Base-by-base conservation (phyloP, 2,113 vertebrate species). In the Poeciliopsis occidentalis region DNA sequence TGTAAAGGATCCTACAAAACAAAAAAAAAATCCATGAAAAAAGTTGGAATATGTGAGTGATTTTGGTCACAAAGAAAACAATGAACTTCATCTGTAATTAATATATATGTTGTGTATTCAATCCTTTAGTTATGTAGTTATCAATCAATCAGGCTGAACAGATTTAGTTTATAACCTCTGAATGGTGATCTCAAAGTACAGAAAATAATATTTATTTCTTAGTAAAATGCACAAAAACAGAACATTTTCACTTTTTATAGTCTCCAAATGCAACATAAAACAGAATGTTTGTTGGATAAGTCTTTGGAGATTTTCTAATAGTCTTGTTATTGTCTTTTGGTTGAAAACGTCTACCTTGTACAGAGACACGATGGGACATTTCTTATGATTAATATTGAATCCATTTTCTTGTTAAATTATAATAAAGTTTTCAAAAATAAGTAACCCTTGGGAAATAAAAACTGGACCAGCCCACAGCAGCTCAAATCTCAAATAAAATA, bases 1-100 rank as follows among this genome's bases (percentile, higher is more conserved):
- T 19, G 64, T 73, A 60, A 69, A 68, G 57, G 51, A 37, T 78
- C 39, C 67, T 67, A 57, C 39, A 70, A 29, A 68, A 37, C 39
- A 7, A 37, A 2, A 88, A 70, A 41, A 3, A 88, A 73, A 41
- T 85, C 81, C 75, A 75, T 51, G 37, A 75, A 30, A 77, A 71
- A 78, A 73, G 8, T 41, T 5, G 73, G 26, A 61, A 64, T n/a
- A 71, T 41, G 4, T 27, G 0, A 4, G 15, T 60, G 26, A 57
- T 31, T 80, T 73, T 72, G 64, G 29, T 70, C 8, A 29, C 26
- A 30, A 32, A 60, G 4, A 32, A 32, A 62, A 17, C 29, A 60
- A 47, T 47, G 13, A 6, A 47, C n/a, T 15, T 3, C 17, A 63
- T 19, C 7, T 63, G 30, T 32, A 63, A 10, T 26, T 2, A 22